A percentile compares a stretch with the other conserved stretches of the same genome.
Conservation (phyloP, 1,140 invertebrate species). For the Batillaria attramentaria region DNA sequence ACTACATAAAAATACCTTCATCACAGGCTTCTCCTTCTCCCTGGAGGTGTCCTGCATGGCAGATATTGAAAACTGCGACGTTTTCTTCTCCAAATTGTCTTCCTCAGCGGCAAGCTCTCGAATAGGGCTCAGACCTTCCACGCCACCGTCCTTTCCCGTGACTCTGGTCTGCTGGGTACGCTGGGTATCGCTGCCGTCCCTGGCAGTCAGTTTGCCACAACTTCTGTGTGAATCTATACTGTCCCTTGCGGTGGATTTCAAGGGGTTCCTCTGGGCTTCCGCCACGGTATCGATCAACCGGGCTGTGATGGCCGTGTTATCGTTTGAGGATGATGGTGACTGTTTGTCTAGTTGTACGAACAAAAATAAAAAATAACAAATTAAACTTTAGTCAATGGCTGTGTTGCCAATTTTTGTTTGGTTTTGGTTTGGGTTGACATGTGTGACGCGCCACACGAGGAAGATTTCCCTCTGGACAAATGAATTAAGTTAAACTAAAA, state of each 20-base stretch:
- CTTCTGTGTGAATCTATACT: neutral
- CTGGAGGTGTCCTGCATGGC: slow-evolving; percentile 19
- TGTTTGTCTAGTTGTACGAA: too few relatives aligned
- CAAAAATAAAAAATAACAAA: too few relatives aligned
- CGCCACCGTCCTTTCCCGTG: slow-evolving; percentile 38
- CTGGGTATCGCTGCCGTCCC: slow-evolving; percentile 5
- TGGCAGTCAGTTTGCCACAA: neutral
- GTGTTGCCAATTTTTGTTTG: too few relatives aligned
- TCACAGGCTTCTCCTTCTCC: neutral
- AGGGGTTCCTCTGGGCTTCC: slow-evolving; percentile 26
- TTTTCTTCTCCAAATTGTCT: slow-evolving; percentile 28
- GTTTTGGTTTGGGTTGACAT: too few relatives aligned
- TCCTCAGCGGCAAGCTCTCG: slow-evolving; percentile 50
- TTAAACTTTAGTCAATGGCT: too few relatives aligned
- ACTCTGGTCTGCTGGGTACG: slow-evolving; percentile 26
- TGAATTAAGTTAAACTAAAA: too few relatives aligned
- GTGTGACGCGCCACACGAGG: too few relatives aligned
- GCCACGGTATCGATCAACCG: slow-evolving; percentile 33
- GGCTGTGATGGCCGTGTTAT: too few relatives aligned
- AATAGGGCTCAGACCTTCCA: slow-evolving; percentile 50
- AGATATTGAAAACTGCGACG: slow-evolving; percentile 31
- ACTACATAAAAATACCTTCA: slow-evolving; percentile 8
- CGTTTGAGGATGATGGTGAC: too few relatives aligned
- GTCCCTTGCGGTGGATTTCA: slow-evolving; percentile 9
- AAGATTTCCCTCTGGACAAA: too few relatives aligned